A percentile compares a stretch with the other conserved stretches of the same genome.
phyloP scores from a whole-genome alignment of 2,888 invertebrate genomes.

The Epistrophe grossulariae region DNA sequence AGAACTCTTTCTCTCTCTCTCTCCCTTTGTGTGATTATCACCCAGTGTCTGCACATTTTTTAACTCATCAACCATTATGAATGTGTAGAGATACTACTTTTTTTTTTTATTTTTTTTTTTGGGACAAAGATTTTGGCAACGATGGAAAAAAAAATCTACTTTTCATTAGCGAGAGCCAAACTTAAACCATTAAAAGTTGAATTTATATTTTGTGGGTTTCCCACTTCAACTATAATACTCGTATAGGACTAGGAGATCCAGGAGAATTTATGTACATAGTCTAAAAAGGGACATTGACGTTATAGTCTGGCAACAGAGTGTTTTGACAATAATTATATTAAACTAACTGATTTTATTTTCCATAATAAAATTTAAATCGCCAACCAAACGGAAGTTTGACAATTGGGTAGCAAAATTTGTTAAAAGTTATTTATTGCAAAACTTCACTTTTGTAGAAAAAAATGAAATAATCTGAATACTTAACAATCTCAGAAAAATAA shows the following conservation, averaged over 20 bases:
- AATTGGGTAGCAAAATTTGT: too few relatives aligned
- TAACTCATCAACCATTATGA: slow-evolving; percentile 45
- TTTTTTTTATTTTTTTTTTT: slow-evolving; percentile 8
- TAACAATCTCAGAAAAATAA: too few relatives aligned
- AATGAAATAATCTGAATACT: too few relatives aligned
- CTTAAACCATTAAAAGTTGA: slow-evolving; percentile 68
- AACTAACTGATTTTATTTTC: neutral
- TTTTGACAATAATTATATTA: neutral
- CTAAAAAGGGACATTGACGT: slow-evolving; percentile 20
- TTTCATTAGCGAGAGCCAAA: slow-evolving; percentile 67
- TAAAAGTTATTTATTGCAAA: too few relatives aligned
- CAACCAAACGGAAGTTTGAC: too few relatives aligned
- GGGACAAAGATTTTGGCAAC: slow-evolving; percentile 12
- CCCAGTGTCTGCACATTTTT: slow-evolving; percentile 29
- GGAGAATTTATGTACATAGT: neutral
- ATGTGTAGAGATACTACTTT: neutral
- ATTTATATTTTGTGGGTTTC: slow-evolving; percentile 58
- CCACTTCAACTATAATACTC: neutral
- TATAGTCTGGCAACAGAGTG: neutral
- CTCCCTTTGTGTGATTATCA: slow-evolving; percentile 45
- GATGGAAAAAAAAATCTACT: slow-evolving; percentile 46
- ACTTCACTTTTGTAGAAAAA: too few relatives aligned
- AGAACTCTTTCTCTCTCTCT: neutral
- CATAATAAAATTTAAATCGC: too few relatives aligned
- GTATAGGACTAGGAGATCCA: neutral